A percentile compares a stretch with the other conserved stretches of the same genome.
Evolutionary conservation across 1,140 invertebrate species (phyloP).

Genomic region (Atopsyche davidsoni): DNA sequence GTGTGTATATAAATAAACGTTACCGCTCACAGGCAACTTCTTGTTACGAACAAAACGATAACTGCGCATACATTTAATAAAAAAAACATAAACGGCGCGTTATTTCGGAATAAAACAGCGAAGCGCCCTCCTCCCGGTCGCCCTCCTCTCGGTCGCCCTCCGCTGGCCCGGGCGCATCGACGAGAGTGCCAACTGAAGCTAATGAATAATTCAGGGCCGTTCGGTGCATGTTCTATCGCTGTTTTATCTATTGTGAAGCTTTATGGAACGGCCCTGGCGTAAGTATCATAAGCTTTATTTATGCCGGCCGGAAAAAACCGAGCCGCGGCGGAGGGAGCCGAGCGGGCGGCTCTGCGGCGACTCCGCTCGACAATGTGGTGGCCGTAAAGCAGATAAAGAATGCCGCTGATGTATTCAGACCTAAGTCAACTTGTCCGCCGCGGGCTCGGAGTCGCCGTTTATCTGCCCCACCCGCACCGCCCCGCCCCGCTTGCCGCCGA

Average conservation of each 20-base stretch:
- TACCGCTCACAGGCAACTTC: too few relatives aligned
- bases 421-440: too few relatives aligned
- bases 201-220: constrained; percentile 28
- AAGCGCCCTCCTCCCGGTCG: constrained; percentile 4
- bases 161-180: constrained; percentile 27
- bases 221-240: constrained; percentile 30
- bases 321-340: too few relatives aligned
- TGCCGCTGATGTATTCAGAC: too few relatives aligned
- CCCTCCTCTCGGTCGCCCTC: constrained; percentile 14
- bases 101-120: neutral
- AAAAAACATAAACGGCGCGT: neutral
- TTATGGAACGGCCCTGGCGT: constrained; percentile 23
- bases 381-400: too few relatives aligned
- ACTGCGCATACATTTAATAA: too few relatives aligned
- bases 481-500: too few relatives aligned
- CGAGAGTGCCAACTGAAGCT: constrained; percentile 23
- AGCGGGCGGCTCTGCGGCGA: neutral
- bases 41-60: too few relatives aligned
- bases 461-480: too few relatives aligned
- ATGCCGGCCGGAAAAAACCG: constrained; percentile 19
- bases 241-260: constrained; percentile 31
- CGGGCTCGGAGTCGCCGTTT: too few relatives aligned
- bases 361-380: too few relatives aligned
- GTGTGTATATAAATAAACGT: too few relatives aligned
- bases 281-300: constrained; percentile 28